Evolutionary conservation across 2,888 invertebrate species (phyloP).

Genomic region (Andrena camellia): DNA sequence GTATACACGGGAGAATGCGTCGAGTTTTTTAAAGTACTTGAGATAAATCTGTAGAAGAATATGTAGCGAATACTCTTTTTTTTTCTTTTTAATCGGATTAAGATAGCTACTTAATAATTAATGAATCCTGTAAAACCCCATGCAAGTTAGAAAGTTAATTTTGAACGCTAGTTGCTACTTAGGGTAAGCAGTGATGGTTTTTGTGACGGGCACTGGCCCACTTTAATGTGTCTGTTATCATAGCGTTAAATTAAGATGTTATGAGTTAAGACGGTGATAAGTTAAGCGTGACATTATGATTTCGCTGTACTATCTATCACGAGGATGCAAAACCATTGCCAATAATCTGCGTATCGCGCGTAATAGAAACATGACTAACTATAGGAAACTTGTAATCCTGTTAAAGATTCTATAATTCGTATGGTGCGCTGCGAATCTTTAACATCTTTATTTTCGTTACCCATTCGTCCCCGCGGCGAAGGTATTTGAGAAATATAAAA

Average conservation of each 20-base stretch:
- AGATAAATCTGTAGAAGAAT: background rate
- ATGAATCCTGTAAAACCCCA: slow-evolving; percentile 6
- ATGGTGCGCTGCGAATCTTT: slow-evolving; percentile 16
- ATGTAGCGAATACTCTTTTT: background rate
- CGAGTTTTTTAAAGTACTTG: slow-evolving; percentile 4
- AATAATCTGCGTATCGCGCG: slow-evolving; percentile 27
- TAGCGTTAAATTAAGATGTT: slow-evolving; percentile 24
- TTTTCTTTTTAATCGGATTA: background rate
- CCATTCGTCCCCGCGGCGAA: background rate
- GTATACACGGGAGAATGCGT: slow-evolving; percentile 12
- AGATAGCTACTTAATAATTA: background rate
- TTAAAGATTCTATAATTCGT: slow-evolving; percentile 42
- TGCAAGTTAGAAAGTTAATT: slow-evolving; percentile 14
- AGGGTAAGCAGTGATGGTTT: background rate
- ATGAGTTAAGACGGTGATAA: slow-evolving; percentile 25
- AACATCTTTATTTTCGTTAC: slow-evolving; percentile 20
- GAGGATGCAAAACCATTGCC: slow-evolving; percentile 22
- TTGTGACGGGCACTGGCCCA: slow-evolving; percentile 16
- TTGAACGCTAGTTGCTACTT: background rate
- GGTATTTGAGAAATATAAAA: slow-evolving; percentile 9
- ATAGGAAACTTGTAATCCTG: slow-evolving; percentile 49
- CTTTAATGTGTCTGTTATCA: slow-evolving; percentile 15
- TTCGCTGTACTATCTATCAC: slow-evolving; percentile 13
- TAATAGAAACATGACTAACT: slow-evolving; percentile 46
- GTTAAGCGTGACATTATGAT: slow-evolving; percentile 15